These are phyloP conservation scores for Hipposideros larvatus DNA, from an alignment of 2,797 vertebrate species.

Conservation along the genomic window DNA sequence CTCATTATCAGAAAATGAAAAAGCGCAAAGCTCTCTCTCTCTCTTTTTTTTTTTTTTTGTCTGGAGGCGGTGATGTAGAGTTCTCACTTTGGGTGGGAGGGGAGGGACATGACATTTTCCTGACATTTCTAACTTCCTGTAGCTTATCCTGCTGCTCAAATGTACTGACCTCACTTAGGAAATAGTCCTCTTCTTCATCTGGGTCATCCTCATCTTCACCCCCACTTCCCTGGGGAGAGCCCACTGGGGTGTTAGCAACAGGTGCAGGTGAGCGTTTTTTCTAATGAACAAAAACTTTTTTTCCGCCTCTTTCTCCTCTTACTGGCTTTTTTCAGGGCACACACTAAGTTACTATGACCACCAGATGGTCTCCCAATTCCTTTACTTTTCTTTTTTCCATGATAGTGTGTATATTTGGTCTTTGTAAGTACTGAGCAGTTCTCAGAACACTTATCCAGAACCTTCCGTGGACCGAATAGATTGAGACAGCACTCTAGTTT, in stretches of 20 bases:
- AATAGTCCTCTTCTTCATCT: conserved; percentile 93
- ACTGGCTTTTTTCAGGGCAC: conserved; percentile 95
- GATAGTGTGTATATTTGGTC: conserved; percentile 99
- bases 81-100: conserved; percentile 90
- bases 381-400: conserved; percentile 96
- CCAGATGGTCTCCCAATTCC: conserved; percentile 95
- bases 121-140: conserved; percentile 95
- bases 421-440: conserved; percentile 99
- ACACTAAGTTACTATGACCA: conserved; percentile 95
- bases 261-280: conserved; percentile 96
- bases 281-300: conserved; percentile 97
- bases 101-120: conserved; percentile 94
- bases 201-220: conserved; percentile 95
- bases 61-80: conserved; percentile 83
- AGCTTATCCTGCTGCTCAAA: conserved; percentile 96
- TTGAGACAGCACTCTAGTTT: conserved; percentile 98
- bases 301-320: conserved; percentile 97
- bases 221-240: conserved; percentile 97
- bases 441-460: conserved; percentile 97
- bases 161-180: conserved; percentile 94
- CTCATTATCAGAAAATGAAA: conserved; percentile 96
- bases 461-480: conserved; percentile 97
- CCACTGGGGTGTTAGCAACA: conserved; percentile 96
- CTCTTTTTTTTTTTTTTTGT: conserved; percentile 85
- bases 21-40: conserved; percentile 91